Conservation (phyloP, 2,797 vertebrate species). For the Melanitta fusca region DNA sequence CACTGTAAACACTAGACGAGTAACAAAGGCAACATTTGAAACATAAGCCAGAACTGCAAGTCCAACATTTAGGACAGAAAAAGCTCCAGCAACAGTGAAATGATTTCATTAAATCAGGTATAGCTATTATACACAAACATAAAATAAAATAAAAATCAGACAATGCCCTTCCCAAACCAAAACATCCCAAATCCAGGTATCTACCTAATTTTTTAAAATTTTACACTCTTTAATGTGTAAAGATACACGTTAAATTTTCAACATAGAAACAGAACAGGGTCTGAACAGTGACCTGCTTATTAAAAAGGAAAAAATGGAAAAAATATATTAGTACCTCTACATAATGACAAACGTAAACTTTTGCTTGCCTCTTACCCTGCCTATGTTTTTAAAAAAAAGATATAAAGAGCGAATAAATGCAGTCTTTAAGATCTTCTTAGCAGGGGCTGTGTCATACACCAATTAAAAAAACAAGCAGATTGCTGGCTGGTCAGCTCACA, state of each 20-base stretch:
- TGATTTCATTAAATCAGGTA: not conserved
- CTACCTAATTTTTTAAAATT: not conserved
- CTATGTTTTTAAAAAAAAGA: not conserved
- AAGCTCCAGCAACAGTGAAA: not conserved
- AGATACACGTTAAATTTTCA: not conserved
- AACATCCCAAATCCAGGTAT: not conserved
- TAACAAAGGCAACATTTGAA: not conserved
- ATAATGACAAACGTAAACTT: not conserved
- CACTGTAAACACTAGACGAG: not conserved
- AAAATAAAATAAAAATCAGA: not conserved
- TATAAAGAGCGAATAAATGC: not conserved
- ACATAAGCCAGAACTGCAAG: not conserved
- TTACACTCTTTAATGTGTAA: not conserved
- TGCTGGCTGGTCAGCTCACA: not conserved
- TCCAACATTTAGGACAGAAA: not conserved
- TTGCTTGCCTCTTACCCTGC: not conserved
- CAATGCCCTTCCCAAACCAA: not conserved
- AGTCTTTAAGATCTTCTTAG: not conserved
- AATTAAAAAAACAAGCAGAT: not conserved
- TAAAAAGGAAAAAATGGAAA: too few relatives aligned
- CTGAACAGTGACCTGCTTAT: not conserved
- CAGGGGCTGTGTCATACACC: not conserved
- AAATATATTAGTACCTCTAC: not conserved
- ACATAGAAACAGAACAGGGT: not conserved
- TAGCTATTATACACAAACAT: not conserved